phyloP scores from a whole-genome alignment of 2,888 invertebrate genomes.

The Tetanocera ferruginea region DNA sequence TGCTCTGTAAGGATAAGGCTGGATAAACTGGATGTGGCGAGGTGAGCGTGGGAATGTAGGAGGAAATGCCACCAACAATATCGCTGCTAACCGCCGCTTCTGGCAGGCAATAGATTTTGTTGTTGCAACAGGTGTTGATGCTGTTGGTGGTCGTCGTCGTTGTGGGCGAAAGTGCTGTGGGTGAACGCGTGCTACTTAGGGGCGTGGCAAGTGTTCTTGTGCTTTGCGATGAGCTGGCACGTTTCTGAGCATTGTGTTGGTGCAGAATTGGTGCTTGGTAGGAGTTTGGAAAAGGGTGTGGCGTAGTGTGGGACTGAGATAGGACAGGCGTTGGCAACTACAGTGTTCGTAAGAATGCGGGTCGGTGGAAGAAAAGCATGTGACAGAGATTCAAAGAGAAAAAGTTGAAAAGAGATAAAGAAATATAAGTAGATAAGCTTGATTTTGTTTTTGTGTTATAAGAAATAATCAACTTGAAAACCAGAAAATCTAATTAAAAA shows the following conservation, averaged over 20 bases:
- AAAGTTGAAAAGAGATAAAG: not conserved
- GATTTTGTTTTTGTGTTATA: not conserved
- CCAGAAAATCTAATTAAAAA: not conserved
- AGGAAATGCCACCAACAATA: slow-evolving; percentile 35
- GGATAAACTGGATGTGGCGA: slow-evolving; percentile 39
- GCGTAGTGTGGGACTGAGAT: slow-evolving; percentile 12
- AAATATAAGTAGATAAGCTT: not conserved
- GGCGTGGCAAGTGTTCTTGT: slow-evolving; percentile 19
- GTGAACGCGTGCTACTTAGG: slow-evolving; percentile 17
- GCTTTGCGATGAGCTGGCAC: too few relatives aligned
- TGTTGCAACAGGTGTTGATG: slow-evolving; percentile 38
- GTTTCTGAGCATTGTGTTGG: slow-evolving; percentile 10
- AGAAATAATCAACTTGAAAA: not conserved
- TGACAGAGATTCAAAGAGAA: not conserved
- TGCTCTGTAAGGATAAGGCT: slow-evolving; percentile 33
- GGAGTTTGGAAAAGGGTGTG: slow-evolving; percentile 19
- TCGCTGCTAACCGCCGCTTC: slow-evolving; percentile 43
- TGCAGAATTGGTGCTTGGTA: not conserved
- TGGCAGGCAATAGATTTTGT: not conserved
- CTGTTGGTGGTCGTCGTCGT: slow-evolving; percentile 38
- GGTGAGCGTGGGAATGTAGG: slow-evolving; percentile 45
- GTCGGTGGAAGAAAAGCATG: not conserved
- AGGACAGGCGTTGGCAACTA: not conserved
- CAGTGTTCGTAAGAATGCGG: not conserved
- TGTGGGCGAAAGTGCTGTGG: slow-evolving; percentile 39